Conservation (phyloP, 2,888 invertebrate species). For the Drosophila flavopinicola region DNA sequence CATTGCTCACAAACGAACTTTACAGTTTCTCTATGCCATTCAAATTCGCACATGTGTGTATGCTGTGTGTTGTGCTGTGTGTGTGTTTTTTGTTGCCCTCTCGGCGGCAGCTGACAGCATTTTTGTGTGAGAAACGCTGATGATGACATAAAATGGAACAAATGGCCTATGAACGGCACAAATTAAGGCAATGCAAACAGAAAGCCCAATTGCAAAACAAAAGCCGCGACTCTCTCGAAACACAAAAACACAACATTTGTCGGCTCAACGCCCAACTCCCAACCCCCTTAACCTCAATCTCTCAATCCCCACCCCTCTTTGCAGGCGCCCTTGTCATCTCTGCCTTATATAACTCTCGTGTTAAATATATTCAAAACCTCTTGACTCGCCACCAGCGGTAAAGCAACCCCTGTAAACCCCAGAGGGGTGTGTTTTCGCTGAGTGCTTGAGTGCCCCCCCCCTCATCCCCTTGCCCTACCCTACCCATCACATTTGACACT, state of each 20-base stretch:
- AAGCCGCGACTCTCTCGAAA: slow-evolving; percentile 35
- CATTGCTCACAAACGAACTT: slow-evolving; percentile 36
- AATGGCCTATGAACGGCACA: slow-evolving; percentile 77
- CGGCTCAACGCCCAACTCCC: slow-evolving; percentile 49
- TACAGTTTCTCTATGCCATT: slow-evolving; percentile 57
- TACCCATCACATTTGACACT: slow-evolving; percentile 13
- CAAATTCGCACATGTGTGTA: slow-evolving; percentile 64
- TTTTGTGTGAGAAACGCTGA: slow-evolving; percentile 50
- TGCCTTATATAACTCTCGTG: slow-evolving; percentile 69
- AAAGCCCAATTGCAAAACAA: slow-evolving; percentile 70
- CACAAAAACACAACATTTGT: slow-evolving; percentile 67
- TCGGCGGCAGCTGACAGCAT: slow-evolving; percentile 68
- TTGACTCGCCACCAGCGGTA: slow-evolving; percentile 69
- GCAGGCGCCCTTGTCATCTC: slow-evolving; percentile 65
- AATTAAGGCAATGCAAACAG: slow-evolving; percentile 76
- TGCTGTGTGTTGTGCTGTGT: slow-evolving; percentile 1
- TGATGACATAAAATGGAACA: slow-evolving; percentile 81
- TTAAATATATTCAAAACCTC: slow-evolving; percentile 82
- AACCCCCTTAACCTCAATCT: background rate
- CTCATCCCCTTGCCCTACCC: background rate
- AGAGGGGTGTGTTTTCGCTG: slow-evolving; percentile 53
- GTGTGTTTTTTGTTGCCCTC: slow-evolving; percentile 21
- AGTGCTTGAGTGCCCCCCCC: slow-evolving; percentile 38
- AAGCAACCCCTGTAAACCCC: slow-evolving; percentile 58
- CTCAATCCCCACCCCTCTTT: background rate